Percentiles rank a stretch among this genome's conserved stretches.
phyloP scores from a whole-genome alignment of 2,888 invertebrate species.

The Mythimna ferrago region DNA sequence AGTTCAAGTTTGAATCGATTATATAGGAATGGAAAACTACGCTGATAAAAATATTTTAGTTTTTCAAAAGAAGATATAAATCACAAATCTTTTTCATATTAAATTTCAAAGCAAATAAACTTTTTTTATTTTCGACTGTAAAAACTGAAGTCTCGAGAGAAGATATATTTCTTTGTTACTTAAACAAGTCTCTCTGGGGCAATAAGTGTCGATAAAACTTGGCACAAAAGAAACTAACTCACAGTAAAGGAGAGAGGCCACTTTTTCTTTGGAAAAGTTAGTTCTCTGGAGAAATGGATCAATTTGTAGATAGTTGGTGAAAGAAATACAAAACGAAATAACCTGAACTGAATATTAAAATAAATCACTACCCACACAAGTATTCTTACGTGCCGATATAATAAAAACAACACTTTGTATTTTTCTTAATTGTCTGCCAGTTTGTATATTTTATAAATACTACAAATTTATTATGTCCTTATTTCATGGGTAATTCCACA shows the following conservation, averaged over 20 bases:
- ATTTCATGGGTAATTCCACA: neutral
- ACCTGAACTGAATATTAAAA: slow-evolving; percentile 3
- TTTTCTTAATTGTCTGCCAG: neutral
- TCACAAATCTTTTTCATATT: slow-evolving; percentile 13
- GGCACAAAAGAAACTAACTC: slow-evolving; percentile 39
- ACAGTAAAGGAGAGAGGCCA: slow-evolving; percentile 27
- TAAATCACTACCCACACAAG: neutral
- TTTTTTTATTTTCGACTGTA: slow-evolving; percentile 21
- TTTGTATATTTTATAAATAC: neutral
- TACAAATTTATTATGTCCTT: neutral
- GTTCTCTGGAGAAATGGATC: slow-evolving; percentile 4
- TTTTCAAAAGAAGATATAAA: neutral
- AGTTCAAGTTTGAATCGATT: neutral
- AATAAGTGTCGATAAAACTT: slow-evolving; percentile 49
- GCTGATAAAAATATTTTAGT: neutral
- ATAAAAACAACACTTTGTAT: neutral
- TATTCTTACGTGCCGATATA: neutral
- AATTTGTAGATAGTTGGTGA: slow-evolving; percentile 20
- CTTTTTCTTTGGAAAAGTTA: slow-evolving; percentile 34
- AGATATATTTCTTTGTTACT: slow-evolving; percentile 50
- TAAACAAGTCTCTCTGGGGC: slow-evolving; percentile 50
- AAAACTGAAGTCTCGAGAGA: neutral
- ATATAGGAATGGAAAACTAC: neutral
- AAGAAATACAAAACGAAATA: neutral
- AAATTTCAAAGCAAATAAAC: neutral